Base-by-base conservation (phyloP, 2,113 vertebrate genomes). In the Spea multiplicata region DNA sequence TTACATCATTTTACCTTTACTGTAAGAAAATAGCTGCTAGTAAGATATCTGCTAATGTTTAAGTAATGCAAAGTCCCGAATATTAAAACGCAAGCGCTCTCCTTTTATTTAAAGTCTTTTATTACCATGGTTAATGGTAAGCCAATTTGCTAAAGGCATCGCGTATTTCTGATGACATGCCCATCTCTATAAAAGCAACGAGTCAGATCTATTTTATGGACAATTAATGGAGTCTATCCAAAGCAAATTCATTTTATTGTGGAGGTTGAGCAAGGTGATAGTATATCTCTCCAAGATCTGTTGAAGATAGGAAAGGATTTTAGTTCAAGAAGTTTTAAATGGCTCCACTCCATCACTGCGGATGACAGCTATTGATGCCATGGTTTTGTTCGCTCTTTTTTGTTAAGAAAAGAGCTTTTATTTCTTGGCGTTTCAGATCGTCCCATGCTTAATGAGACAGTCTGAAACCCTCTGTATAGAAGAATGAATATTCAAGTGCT, bases 151-250 rank as follows among this genome's bases (percentile, higher is more conserved):
- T 79, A 73, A 73, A 79, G 77, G 77, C 70, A 73, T 79, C 57
- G 62, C 66, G 77, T 79, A 73, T 73, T 66, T 59, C 52, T 73
- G 70, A 79, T 73, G 77, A 67, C 77, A 59, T 12, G 50, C 71
- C n/a, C 62, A 62, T 79, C 77, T 73, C 70, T 79, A 79, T 79
- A 79, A 79, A 79, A 79, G 77, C 77, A 73, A 67, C 49, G 77
- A 67, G 62, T 79, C 61, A 66, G 70, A 73, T 79, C 77, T 79
- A 67, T 79, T 79, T 79, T 79, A 73, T 79, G 77, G 66, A 73
- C 70, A 79, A 79, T 79, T 79, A 79, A 79, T 79, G 70, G 77
- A 79, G 77, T 79, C 77, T 79, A 73, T 79, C 77, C 62, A 79
- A 79, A 79, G 67, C 77, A 79, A 79, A 79, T 79, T 79, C 73